Percentiles rank a stretch among this genome's conserved stretches.
Evolutionary conservation across 2,113 vertebrate species (phyloP).

Genomic region (Leiothrix lutea): DNA sequence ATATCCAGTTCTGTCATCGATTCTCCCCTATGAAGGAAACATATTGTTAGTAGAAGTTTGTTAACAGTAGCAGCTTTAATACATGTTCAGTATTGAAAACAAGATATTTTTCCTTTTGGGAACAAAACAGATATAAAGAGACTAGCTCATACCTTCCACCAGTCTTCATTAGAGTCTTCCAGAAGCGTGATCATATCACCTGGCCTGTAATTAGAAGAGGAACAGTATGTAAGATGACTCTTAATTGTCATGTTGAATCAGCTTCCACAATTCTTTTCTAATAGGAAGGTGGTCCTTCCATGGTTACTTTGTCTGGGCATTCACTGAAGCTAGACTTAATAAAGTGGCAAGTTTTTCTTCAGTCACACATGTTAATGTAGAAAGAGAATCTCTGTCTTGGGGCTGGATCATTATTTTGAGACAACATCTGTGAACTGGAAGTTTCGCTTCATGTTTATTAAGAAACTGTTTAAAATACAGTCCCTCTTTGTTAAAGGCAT

Average conservation of each 20-base stretch:
- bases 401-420: neutral
- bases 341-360: neutral
- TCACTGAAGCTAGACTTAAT: neutral
- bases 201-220: constrained; percentile 75
- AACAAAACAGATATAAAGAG: neutral
- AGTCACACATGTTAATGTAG: neutral
- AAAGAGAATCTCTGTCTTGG: neutral
- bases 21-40: constrained; percentile 82
- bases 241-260: neutral
- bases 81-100: neutral
- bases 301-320: neutral
- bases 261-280: neutral
- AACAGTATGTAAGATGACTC: neutral
- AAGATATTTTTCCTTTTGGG: neutral
- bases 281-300: neutral
- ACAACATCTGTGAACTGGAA: neutral
- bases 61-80: neutral
- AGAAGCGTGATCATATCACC: constrained; percentile 91
- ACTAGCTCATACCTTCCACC: constrained; percentile 89
- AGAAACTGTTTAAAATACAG: neutral
- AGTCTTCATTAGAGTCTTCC: constrained; percentile 94
- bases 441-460: constrained; percentile 19
- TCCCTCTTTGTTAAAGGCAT: neutral
- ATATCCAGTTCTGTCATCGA: constrained; percentile 90
- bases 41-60: neutral